Percentiles rank a stretch among this genome's conserved stretches.
These are phyloP conservation scores for Sesia bembeciformis DNA, from an alignment of 2,888 invertebrate species.

Conservation along the genomic window DNA sequence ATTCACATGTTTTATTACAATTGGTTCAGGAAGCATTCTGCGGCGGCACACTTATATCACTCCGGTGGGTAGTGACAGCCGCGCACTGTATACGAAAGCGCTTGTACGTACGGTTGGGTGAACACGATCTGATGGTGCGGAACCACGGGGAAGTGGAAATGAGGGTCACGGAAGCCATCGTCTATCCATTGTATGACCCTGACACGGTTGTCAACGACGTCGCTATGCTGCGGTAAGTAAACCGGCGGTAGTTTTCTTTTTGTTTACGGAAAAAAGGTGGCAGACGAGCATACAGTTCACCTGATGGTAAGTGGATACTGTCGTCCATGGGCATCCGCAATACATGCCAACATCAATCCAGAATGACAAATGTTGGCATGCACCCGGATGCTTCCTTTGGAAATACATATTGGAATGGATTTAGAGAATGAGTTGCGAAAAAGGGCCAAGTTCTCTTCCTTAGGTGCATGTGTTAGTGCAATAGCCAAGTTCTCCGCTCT, in stretches of 20 bases:
- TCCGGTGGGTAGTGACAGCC: slow-evolving; percentile 90
- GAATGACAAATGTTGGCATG: too few species aligned
- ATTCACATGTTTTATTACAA: background rate
- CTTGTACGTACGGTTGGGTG: slow-evolving; percentile 87
- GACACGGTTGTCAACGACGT: slow-evolving; percentile 95
- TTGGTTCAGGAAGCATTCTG: slow-evolving; percentile 85
- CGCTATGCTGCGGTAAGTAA: slow-evolving; percentile 81
- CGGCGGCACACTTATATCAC: slow-evolving; percentile 87
- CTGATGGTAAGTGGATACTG: too few species aligned
- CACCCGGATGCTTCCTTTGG: too few species aligned
- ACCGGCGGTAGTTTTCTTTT: background rate
- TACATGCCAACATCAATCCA: too few species aligned
- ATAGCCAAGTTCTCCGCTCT: too few species aligned
- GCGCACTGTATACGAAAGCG: slow-evolving; percentile 88
- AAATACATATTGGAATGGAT: too few species aligned
- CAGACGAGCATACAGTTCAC: too few species aligned
- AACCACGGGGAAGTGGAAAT: slow-evolving; percentile 87
- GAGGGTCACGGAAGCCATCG: slow-evolving; percentile 81
- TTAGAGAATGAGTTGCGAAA: too few species aligned
- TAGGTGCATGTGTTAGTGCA: too few species aligned
- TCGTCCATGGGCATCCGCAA: too few species aligned
- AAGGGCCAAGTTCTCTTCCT: too few species aligned
- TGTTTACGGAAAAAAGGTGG: too few species aligned
- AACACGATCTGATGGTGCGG: slow-evolving; percentile 84
- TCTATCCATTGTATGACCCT: slow-evolving; percentile 90